Base-by-base conservation (phyloP, 2,888 invertebrate genomes). In the Meteorus colon region DNA sequence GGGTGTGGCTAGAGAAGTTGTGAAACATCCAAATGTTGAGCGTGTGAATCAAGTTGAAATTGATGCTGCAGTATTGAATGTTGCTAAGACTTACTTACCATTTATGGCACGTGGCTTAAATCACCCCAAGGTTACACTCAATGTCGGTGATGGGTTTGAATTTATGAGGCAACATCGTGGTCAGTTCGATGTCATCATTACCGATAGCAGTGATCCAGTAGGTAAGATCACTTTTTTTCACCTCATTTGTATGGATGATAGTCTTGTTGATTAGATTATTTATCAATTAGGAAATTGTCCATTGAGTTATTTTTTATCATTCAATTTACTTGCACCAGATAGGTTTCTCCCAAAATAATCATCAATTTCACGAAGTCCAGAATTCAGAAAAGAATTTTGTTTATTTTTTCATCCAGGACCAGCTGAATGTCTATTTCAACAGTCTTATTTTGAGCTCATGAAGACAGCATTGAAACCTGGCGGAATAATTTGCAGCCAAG, bases 181-280 rank as follows among this genome's bases (percentile, higher is more conserved):
- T 59, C 94, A 96, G 89, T 99, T 97, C 89, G 99, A 99, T 90
- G 96, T 99, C 62, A 98, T 99, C 81, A 98, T 99, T 74, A 99
- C 99, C 0, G 99, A 99, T 89, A 98, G 98, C 80, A 98, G 98
- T 59, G 99, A 99, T 91, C 99, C 99, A 0, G 92, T 98, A 37
- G 99, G 98, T 92, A 85, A 87, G 86, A 81, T 62, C 27, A 29
- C 48, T 55, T 37, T 24, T 68, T 37, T 41, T 62, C 24, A 37
- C 31, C 3, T 24, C 0, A 5, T 72, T 16, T 45, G 27, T 48
- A 51, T 65, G 31, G 12, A n/a, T 31, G 10, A 63, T 66, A 45
- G 4, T n/a, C 16, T 5, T 4, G 29, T 67, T 10, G 66, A 67
- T 31, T n/a, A 24, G 8, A 34, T 6, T 74, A 31, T 74, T 34